Evolutionary conservation across 1,140 invertebrate species (phyloP), one percentile per base, ranked within the genome.

Genomic region (Drosophila ambigua): DNA sequence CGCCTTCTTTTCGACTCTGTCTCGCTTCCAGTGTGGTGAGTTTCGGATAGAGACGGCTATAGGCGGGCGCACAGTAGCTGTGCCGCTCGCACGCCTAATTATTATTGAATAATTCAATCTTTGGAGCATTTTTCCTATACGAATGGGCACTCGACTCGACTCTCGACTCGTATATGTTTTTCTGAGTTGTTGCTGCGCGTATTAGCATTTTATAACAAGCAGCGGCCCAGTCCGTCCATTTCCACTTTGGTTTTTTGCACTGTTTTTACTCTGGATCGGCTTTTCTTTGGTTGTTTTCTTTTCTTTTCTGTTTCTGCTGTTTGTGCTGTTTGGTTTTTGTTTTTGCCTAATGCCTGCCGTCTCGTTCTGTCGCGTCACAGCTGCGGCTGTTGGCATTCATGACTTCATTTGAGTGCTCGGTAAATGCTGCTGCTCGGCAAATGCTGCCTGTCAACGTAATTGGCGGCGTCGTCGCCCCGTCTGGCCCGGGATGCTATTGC

Each of bases 71-170:
- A n/a, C 11, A 39, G 20, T 5, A 9, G 60, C 62, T 44, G 51
- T 72, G 66, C 48, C 74, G 48, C 63, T 87, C 53, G 71, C 83
- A 78, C 82, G 83, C 79, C 83, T 88, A 88, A 88, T 88, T 88
- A 87, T 87, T 88, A 88, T 88, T 88, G 83, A 88, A 88, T 88
- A 88, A 88, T 88, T 88, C 83, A 88, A 88, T 88, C 79, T 87
- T 88, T 67, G 73, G 77, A 88, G 83, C 83, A 69, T 77, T 88
- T 87, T 88, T 77, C 66, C 52, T 65, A 11, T 31, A n/a, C 52
- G 35, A 39, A 39, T 39, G 35, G 35, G 11, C 66, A 69, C 63
- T 15, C 6, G n/a, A 23, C 23, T 23, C 23, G 23, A 24, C 23
- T 24, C 23, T 24, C 23, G 23, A 24, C 23, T 24, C 23, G 23